Evolutionary conservation across 2,113 vertebrate species (phyloP), one percentile per base, ranked within the genome.

Genomic region (Poicephalus meyeri): DNA sequence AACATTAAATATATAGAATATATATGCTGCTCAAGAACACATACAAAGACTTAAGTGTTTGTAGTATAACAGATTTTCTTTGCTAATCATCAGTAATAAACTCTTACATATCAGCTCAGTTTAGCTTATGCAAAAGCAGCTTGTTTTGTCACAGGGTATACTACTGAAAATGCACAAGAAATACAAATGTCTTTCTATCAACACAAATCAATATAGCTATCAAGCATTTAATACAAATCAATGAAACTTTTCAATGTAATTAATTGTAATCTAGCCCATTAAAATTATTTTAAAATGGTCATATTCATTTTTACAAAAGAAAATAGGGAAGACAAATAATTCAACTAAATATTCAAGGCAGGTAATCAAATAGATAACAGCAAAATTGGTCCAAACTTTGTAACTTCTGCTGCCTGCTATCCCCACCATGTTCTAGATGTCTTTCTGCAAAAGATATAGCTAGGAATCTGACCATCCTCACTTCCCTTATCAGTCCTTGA

Each of bases 271-370:
- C 19, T 52, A 83, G 8, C 14, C n/a, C 11, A 65, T 9, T 19
- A 56, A 93, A 76, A 68, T 16, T 1, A 65, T 69, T 74, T 88
- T 28, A 11, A 61, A 64, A 29, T 25, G 1, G 3, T 65, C 33
- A 41, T 49, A 47, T 72, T 77, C 5, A 19, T 49, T 42, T 86
- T 47, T 37, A 61, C 12, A 4, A 35, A 69, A 52, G 29, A 70
- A 86, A 96, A 65, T 42, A 79, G 78, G 50, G 37, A 55, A 76
- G 17, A 88, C 5, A 72, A 76, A n/a, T n/a, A 77, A 24, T 14
- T 24, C 29, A 88, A 18, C 26, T 65, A 83, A 69, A 80, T 56
- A 77, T 14, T 72, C 17, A 80, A 83, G 47, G 15, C 39, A 90
- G 44, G 88, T 29, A 80, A 88, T 83, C 56, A 69, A 68, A 88